phyloP scores from a whole-genome alignment of 2,113 vertebrate species.

The Serilophus lunatus region DNA sequence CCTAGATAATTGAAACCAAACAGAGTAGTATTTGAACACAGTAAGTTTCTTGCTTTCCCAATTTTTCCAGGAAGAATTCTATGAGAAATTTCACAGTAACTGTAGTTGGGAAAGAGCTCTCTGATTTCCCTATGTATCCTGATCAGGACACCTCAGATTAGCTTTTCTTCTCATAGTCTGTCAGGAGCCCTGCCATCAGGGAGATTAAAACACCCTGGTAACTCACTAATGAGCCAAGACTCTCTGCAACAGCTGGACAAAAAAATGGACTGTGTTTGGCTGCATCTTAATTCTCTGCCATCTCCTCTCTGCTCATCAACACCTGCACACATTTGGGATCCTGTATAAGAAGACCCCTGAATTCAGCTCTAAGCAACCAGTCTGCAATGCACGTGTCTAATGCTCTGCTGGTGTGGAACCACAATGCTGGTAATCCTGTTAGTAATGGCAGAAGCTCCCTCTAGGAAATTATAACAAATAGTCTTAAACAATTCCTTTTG shows the following conservation, averaged over 20 bases:
- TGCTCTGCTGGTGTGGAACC: conserved; percentile 49
- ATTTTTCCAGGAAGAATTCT: conserved; percentile 28
- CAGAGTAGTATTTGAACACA: not conserved
- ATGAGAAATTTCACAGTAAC: not conserved
- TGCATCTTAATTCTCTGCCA: conserved; percentile 3
- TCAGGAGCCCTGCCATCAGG: conserved; percentile 28
- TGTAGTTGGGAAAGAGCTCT: not conserved
- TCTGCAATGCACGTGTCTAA: conserved; percentile 39
- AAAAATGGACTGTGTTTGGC: conserved; percentile 1
- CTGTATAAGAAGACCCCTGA: conserved; percentile 8
- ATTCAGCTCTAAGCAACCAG: conserved; percentile 47
- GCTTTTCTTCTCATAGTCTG: conserved; percentile 8
- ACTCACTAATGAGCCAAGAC: not conserved
- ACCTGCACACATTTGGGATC: conserved; percentile 34
- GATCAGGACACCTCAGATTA: not conserved
- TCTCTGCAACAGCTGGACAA: conserved; percentile 28
- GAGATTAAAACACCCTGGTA: conserved; percentile 4
- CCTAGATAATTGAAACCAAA: not conserved
- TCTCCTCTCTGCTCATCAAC: conserved; percentile 25
- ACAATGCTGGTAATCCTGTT: conserved; percentile 58
- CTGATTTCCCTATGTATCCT: not conserved
- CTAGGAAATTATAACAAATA: conserved; percentile 65
- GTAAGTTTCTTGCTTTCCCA: not conserved
- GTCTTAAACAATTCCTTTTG: conserved; percentile 68
- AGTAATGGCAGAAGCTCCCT: conserved; percentile 51